Conservation (phyloP, 2,113 vertebrate species). For the Cynocephalus volans region DNA sequence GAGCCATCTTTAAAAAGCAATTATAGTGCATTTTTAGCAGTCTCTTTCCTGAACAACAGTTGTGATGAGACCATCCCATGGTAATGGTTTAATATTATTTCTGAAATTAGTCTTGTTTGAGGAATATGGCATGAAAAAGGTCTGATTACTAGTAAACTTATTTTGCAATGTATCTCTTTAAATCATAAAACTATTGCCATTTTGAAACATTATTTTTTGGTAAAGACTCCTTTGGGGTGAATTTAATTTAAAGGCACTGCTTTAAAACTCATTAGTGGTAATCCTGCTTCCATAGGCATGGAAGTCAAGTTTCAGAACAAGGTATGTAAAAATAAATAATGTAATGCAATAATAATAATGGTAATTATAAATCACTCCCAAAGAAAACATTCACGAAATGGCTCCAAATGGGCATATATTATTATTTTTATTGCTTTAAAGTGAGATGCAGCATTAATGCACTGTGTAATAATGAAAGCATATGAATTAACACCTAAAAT, state of each 20-base stretch:
- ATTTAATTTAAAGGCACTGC: conserved; percentile 67
- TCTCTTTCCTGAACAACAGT: conserved; percentile 75
- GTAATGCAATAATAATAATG: conserved; percentile 72
- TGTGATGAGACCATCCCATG: conserved; percentile 80
- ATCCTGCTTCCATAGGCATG: conserved; percentile 57
- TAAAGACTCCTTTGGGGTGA: conserved; percentile 64
- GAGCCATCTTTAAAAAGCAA: conserved; percentile 83
- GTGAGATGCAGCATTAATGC: conserved; percentile 49
- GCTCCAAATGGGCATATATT: conserved; percentile 43
- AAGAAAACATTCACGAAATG: conserved; percentile 73
- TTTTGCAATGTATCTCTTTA: conserved; percentile 74
- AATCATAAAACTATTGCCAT: conserved; percentile 73
- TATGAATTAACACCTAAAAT: conserved; percentile 64
- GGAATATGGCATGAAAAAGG: conserved; percentile 78
- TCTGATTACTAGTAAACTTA: conserved; percentile 78
- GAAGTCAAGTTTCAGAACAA: conserved; percentile 74
- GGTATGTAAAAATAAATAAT: conserved; percentile 68
- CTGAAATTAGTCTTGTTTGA: conserved; percentile 77
- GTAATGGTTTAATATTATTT: conserved; percentile 83
- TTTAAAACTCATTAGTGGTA: conserved; percentile 68
- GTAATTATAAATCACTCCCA: conserved; percentile 74
- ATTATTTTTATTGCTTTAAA: conserved; percentile 78
- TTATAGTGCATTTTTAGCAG: conserved; percentile 80
- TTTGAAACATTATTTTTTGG: conserved; percentile 52
- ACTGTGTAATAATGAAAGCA: conserved; percentile 60